Evolutionary conservation across 1,140 invertebrate species (phyloP).

Genomic region (Penaeus vannamei): DNA sequence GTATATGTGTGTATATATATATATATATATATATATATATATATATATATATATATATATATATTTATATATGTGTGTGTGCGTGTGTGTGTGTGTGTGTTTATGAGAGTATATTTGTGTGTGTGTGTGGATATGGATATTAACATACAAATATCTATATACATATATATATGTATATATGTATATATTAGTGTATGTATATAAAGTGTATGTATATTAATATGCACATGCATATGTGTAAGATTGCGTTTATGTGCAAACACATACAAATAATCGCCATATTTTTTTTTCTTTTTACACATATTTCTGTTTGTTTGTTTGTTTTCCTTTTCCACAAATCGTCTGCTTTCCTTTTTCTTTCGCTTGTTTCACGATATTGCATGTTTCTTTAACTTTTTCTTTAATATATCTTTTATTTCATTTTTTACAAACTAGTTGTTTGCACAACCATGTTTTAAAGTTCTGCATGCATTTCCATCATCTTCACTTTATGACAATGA

Average conservation of each 20-base stretch:
- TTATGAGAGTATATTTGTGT: slow-evolving; percentile 23
- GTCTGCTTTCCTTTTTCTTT: too few relatives aligned
- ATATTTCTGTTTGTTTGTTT: too few relatives aligned
- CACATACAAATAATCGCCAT: background rate
- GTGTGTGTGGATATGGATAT: slow-evolving; percentile 38
- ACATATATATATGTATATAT: background rate
- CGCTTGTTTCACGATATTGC: too few relatives aligned
- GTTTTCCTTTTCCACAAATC: too few relatives aligned
- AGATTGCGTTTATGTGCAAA: slow-evolving; percentile 27
- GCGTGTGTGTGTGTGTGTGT: slow-evolving; percentile 22
- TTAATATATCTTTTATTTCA: too few relatives aligned
- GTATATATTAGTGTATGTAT: slow-evolving; percentile 31
- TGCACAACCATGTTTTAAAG: too few relatives aligned
- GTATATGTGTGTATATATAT: background rate
- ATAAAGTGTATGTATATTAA: slow-evolving; percentile 26
- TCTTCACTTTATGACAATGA: too few relatives aligned
- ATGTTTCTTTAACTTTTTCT: too few relatives aligned
- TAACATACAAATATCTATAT: slow-evolving; percentile 33
- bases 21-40: slow-evolving; percentile 21
- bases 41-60: slow-evolving; percentile 42
- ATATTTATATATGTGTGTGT: slow-evolving; percentile 44
- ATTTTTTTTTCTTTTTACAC: too few relatives aligned
- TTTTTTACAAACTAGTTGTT: too few relatives aligned
- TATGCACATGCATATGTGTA: slow-evolving; percentile 27
- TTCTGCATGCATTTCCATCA: too few relatives aligned